A percentile compares a stretch with the other conserved stretches of the same genome.
phyloP scores from a whole-genome alignment of 2,888 invertebrate species.

The Malthinus seriepunctatus region DNA sequence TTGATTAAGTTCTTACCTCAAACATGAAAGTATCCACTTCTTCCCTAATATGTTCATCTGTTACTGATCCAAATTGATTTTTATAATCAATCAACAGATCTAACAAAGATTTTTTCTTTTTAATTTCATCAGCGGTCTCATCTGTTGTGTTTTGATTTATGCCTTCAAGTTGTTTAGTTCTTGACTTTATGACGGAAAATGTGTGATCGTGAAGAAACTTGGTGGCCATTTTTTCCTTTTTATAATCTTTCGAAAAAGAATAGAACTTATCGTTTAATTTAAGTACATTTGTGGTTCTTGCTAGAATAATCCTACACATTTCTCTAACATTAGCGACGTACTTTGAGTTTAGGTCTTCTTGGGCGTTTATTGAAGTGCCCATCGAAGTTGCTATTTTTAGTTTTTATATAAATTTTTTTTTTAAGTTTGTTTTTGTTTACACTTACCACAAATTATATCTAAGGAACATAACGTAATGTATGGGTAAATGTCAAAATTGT shows the following conservation, averaged over 20 bases:
- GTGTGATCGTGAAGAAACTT: no score
- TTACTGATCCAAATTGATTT: slow-evolving; percentile 62
- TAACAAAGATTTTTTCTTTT: slow-evolving; percentile 66
- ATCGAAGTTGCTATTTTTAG: slow-evolving; percentile 76
- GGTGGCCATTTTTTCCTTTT: slow-evolving; percentile 55
- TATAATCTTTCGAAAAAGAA: slow-evolving; percentile 62
- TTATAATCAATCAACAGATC: slow-evolving; percentile 63
- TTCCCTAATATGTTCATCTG: slow-evolving; percentile 64
- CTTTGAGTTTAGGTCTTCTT: slow-evolving; percentile 66
- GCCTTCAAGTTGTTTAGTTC: no score
- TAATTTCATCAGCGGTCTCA: no score
- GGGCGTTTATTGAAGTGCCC: slow-evolving; percentile 76
- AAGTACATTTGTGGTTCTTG: slow-evolving; percentile 52
- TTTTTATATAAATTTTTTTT: neutral
- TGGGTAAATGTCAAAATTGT: slow-evolving; percentile 63
- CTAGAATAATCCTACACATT: slow-evolving; percentile 43
- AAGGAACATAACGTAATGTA: slow-evolving; percentile 63
- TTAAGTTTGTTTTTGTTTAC: neutral
- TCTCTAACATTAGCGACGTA: slow-evolving; percentile 74
- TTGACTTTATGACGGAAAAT: no score
- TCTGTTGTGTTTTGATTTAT: no score
- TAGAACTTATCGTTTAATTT: slow-evolving; percentile 57
- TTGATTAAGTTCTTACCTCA: slow-evolving; percentile 55
- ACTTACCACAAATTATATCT: slow-evolving; percentile 65
- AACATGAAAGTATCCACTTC: slow-evolving; percentile 79